Evolutionary conservation across 2,888 invertebrate species (phyloP), one percentile per base, ranked within the genome.

Genomic region (Dorcus parallelipipedus): DNA sequence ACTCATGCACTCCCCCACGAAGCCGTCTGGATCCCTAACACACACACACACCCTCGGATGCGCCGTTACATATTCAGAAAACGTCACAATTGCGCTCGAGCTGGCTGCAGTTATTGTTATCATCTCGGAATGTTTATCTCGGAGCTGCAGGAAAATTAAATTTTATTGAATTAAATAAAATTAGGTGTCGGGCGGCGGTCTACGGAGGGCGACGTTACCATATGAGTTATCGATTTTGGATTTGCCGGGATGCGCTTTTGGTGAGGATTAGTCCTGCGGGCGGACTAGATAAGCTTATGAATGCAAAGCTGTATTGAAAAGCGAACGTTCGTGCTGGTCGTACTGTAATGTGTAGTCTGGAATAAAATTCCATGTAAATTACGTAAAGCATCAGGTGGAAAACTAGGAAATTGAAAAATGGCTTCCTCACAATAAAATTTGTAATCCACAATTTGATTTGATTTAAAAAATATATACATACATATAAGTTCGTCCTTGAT

Each of bases 221-320:
- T 67, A 68, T 66, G 68, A 66, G 59, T 62, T 69, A 70, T 70
- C 65, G 70, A 70, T 70, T 70, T 70, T 69, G 68, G 69, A 69
- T 70, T 70, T 70, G 65, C 62, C 64, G 60, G 65, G 65, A 67
- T 68, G 70, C 66, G 68, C 68, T 70, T 70, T 69, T 66, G 68
- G 64, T 59, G 68, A 63, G 70, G 70, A 70, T 70, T 70, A 70
- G 69, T 70, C 65, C 69, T 67, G 67, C 69, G 68, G 69, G 66
- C 69, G 69, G 66, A 59, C 62, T 65, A 68, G 70, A 70, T 70
- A 70, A 69, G 70, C 70, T 69, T 67, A 70, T 69, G 66, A 69
- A 70, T 70, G 69, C 70, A 70, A 70, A 70, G 70, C 70, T 64
- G 62, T 58, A 64, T 65, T 69, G 67, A 64, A 67, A 69, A 69